These are phyloP conservation scores for Neotragus moschatus DNA, from an alignment of 2,113 vertebrate species.

Conservation along the genomic window DNA sequence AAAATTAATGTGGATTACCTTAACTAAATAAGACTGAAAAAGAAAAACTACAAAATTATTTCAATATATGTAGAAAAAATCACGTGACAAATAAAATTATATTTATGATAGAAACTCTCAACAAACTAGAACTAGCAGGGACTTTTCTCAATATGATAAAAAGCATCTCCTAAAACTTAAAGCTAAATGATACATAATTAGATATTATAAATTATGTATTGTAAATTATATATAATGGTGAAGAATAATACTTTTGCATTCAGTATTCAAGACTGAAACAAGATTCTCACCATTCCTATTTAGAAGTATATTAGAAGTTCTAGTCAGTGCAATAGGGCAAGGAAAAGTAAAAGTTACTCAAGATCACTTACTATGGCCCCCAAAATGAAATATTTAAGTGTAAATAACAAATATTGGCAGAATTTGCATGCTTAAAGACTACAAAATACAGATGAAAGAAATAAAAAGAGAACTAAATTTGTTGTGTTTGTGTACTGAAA, in stretches of 20 bases:
- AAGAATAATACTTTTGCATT: not conserved
- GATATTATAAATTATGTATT: not conserved
- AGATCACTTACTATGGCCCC: not conserved
- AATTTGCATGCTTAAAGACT: not conserved
- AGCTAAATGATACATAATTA: not conserved
- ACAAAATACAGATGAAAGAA: not conserved
- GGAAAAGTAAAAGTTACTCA: not conserved
- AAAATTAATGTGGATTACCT: not conserved
- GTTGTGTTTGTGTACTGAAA: not conserved
- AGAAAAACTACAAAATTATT: not conserved
- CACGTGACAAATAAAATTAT: not conserved
- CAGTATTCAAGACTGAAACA: not conserved
- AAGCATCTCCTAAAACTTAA: not conserved
- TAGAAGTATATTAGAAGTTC: not conserved
- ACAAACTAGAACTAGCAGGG: not conserved
- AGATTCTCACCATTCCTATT: not conserved
- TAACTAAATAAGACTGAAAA: not conserved
- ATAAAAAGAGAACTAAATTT: not conserved
- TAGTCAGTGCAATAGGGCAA: not conserved
- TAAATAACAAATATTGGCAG: not conserved
- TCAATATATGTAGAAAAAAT: not conserved
- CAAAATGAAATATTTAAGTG: not conserved
- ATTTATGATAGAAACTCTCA: not conserved
- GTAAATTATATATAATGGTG: not conserved
- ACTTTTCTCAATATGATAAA: not conserved